A percentile compares a stretch with the other conserved stretches of the same genome.
phyloP scores from a whole-genome alignment of 2,888 invertebrate genomes.

The Lysandra coridon region DNA sequence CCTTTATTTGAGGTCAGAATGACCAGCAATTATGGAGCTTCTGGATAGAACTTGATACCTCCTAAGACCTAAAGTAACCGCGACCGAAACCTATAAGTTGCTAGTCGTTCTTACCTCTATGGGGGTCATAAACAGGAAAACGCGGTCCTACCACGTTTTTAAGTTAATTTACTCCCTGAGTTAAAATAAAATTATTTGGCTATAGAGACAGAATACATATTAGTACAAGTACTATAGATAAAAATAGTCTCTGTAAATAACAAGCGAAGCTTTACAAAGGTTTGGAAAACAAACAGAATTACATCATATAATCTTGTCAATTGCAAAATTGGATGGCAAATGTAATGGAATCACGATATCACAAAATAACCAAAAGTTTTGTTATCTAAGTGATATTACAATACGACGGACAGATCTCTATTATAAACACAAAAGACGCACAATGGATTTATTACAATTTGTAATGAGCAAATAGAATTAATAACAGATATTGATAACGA shows the following conservation, averaged over 20 bases:
- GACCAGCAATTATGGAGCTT: too few species aligned
- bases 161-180: too few species aligned
- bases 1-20: too few species aligned
- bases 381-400: slow-evolving; percentile 17
- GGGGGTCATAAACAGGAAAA: too few species aligned
- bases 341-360: slow-evolving; percentile 3
- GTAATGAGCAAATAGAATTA: slow-evolving; percentile 13
- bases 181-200: too few species aligned
- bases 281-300: slow-evolving; percentile 1
- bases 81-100: too few species aligned
- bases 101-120: too few species aligned
- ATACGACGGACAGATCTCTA: background rate
- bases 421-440: slow-evolving; percentile 18
- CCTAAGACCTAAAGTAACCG: too few species aligned
- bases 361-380: slow-evolving; percentile 3
- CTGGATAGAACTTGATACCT: too few species aligned
- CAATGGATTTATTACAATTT: slow-evolving; percentile 24
- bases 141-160: too few species aligned
- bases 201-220: too few species aligned
- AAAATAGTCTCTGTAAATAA: background rate
- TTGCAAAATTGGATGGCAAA: background rate
- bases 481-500: slow-evolving; percentile 10
- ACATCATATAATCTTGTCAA: background rate
- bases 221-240: too few species aligned
- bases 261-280: background rate